Percentiles rank a stretch among this genome's conserved stretches.
phyloP scores from a whole-genome alignment of 2,888 invertebrate species.

The Fragum whitleyi region DNA sequence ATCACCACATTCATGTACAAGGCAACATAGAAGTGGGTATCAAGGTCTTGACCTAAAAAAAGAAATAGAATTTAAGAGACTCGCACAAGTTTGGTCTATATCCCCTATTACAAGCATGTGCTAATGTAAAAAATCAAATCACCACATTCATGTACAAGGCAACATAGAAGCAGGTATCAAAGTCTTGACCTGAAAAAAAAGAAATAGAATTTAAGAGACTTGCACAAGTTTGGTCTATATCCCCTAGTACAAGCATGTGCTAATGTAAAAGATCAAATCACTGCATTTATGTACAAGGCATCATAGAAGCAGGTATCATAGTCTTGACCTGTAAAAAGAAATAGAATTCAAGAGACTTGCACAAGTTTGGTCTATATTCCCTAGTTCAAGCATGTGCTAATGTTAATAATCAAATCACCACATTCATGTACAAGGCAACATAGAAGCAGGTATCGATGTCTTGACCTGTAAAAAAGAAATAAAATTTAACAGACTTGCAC shows the following conservation, averaged over 20 bases:
- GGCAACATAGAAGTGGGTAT: neutral
- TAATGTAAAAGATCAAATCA: neutral
- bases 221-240: neutral
- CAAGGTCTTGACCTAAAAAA: neutral
- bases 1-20: constrained; percentile 12
- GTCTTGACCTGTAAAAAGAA: too few species aligned
- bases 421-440: neutral
- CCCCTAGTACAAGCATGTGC: constrained; percentile 8
- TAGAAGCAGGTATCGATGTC: too few species aligned
- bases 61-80: neutral
- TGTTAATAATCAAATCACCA: neutral
- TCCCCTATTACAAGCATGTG: constrained; percentile 7
- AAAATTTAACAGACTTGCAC: too few species aligned
- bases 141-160: neutral
- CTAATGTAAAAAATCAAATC: neutral
- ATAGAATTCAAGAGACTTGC: too few species aligned
- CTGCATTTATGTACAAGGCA: neutral
- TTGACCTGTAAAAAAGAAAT: too few species aligned
- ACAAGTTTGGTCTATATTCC: neutral
- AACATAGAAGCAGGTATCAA: neutral
- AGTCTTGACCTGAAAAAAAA: too few species aligned
- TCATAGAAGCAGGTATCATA: too few species aligned
- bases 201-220: too few species aligned
- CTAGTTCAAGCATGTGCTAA: constrained; percentile 7
- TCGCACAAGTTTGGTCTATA: neutral